phyloP scores from a whole-genome alignment of 1,140 invertebrate species.

The Nymphalis io region DNA sequence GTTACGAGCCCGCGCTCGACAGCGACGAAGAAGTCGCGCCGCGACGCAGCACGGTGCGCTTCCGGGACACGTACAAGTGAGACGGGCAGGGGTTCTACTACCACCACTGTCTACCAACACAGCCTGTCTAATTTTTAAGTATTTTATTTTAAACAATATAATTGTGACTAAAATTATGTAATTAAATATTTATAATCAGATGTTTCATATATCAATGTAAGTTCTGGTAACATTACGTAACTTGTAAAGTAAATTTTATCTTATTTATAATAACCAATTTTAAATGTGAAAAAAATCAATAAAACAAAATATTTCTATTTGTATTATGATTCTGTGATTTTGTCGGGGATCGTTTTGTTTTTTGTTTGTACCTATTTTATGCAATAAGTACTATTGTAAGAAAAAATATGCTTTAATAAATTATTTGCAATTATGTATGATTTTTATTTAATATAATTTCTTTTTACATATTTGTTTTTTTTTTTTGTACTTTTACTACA shows the following conservation, averaged over 20 bases:
- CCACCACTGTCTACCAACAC: too few relatives aligned
- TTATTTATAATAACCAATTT: too few relatives aligned
- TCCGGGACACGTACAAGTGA: constrained; percentile 46
- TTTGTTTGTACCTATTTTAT: background rate
- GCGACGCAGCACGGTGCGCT: constrained; percentile 62
- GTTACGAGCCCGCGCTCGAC: constrained; percentile 81
- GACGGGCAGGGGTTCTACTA: background rate
- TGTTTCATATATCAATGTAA: too few relatives aligned
- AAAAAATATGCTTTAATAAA: constrained; percentile 5
- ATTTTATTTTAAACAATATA: too few relatives aligned
- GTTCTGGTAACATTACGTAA: too few relatives aligned
- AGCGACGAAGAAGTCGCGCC: constrained; percentile 74
- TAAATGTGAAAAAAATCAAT: background rate
- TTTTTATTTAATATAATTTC: background rate
- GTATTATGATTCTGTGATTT: constrained; percentile 1
- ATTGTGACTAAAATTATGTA: too few relatives aligned
- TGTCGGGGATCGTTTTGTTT: background rate
- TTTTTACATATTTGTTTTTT: too few relatives aligned
- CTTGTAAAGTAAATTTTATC: too few relatives aligned
- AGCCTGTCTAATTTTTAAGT: too few relatives aligned
- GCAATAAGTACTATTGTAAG: background rate
- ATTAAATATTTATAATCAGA: too few relatives aligned
- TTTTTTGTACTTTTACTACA: too few relatives aligned
- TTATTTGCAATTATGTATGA: background rate
- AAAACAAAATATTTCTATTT: background rate